phyloP scores from a whole-genome alignment of 2,888 invertebrate species.

The Philonicus albiceps region DNA sequence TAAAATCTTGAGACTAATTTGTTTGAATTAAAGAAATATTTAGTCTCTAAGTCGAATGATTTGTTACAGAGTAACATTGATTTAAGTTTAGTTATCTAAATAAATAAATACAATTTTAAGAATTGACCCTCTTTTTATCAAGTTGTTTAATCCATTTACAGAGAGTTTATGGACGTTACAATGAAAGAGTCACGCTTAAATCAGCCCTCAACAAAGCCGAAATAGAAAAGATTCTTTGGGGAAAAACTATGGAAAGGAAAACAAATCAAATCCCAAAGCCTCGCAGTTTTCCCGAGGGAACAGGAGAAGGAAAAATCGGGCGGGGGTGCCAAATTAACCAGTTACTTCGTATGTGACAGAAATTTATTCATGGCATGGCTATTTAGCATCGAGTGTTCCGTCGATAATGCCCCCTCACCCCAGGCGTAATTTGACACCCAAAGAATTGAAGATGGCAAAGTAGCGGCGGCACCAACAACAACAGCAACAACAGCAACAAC shows the following conservation, averaged over 20 bases:
- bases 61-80: too few species aligned
- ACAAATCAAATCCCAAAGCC: constrained; percentile 6
- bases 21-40: too few species aligned
- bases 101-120: too few species aligned
- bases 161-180: neutral
- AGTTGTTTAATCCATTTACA: too few species aligned
- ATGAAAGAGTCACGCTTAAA: neutral
- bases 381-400: constrained; percentile 37
- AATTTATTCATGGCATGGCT: constrained; percentile 35
- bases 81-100: too few species aligned
- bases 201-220: neutral
- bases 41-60: too few species aligned
- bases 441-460: constrained; percentile 30
- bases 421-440: constrained; percentile 37
- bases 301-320: neutral
- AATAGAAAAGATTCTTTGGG: neutral
- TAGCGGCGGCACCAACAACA: constrained; percentile 1
- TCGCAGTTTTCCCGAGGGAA: neutral
- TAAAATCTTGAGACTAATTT: too few species aligned
- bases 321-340: constrained; percentile 21
- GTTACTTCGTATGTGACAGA: constrained; percentile 33
- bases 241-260: neutral
- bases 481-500: neutral
- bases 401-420: constrained; percentile 28
- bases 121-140: too few species aligned